Evolutionary conservation across 1,140 invertebrate species (phyloP), one percentile per base, ranked within the genome.

Genomic region (Rhagoletis pomonella): DNA sequence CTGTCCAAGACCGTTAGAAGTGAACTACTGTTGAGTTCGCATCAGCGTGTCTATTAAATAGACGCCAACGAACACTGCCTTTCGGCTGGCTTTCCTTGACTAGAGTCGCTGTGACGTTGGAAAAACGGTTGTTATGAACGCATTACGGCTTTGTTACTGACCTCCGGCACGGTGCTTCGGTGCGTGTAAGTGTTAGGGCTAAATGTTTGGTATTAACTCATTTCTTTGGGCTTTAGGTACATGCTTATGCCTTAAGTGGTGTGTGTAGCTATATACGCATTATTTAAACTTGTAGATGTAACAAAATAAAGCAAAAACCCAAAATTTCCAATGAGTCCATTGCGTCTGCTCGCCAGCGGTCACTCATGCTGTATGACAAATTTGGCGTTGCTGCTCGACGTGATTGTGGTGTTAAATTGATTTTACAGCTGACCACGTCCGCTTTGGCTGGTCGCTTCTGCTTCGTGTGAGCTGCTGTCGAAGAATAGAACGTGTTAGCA

Each of bases 1-100:
- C 3, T 65, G 7, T 60, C 58, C 58, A 62, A 60, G 62, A 86
- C 85, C 85, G 85, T 86, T 86, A 86, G 85, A 65, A 62, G 59
- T 62, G 14, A 86, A 86, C 85, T 86, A 39, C 14, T 86, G 10
- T 44, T 65, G 39, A 59, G n/a, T 1, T 47, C 19, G 58, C 4
- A 29, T 60, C 50, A 65, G 17, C 42, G 12, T 47, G 59, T 47
- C 85, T 42, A 12, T 86, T 86, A 62, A 62, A 86, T 86, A 86
- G 29, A 17, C 19, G 50, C 19, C 14, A 42, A 47, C 14, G 69
- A 73, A n/a, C 12, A n/a, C 44, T 12, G 29, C 73, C 5, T 17
- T 81, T 19, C 73, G 73, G 17, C 47, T 81, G 67, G 39, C 19
- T 17, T 14, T 69, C 4, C 2, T 69, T 69, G 3, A 14, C 9